Percentiles rank a stretch among this genome's conserved stretches.
Conservation (phyloP, 2,888 invertebrate genomes). For the Drosophila neotestacea region DNA sequence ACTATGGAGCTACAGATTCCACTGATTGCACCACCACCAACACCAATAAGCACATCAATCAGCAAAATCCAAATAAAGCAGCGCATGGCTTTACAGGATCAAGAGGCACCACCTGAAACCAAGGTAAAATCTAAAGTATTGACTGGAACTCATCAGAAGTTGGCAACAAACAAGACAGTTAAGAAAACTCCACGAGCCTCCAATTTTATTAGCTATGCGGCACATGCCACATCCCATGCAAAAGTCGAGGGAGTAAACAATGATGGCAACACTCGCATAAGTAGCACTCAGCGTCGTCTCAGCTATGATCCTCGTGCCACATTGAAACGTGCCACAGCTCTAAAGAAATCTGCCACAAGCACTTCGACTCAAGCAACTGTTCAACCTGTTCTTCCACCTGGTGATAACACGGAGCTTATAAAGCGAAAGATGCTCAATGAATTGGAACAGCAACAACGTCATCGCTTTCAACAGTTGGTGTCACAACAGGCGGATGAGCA, state of each 20-base stretch:
- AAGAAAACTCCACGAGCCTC: constrained; percentile 2
- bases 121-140: neutral
- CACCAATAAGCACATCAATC: neutral
- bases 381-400: neutral
- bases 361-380: neutral
- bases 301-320: constrained; percentile 56
- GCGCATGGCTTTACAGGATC: constrained; percentile 13
- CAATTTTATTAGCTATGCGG: constrained; percentile 21
- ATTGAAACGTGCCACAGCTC: constrained; percentile 24
- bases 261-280: constrained; percentile 26
- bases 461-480: constrained; percentile 40
- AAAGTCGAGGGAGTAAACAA: constrained; percentile 14
- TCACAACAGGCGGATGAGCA: constrained; percentile 50
- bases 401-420: constrained; percentile 2
- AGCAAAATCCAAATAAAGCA: constrained; percentile 29
- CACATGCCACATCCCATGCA: constrained; percentile 47
- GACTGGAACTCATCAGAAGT: neutral
- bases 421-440: constrained; percentile 27
- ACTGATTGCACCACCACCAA: neutral
- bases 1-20: neutral
- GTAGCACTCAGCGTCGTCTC: constrained; percentile 50
- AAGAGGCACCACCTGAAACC: neutral
- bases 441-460: constrained; percentile 39
- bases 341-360: constrained; percentile 14
- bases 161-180: neutral